Percentiles rank a stretch among this genome's conserved stretches.
Conservation (phyloP, 2,797 vertebrate genomes). For the Bryconaethiops microstoma region DNA sequence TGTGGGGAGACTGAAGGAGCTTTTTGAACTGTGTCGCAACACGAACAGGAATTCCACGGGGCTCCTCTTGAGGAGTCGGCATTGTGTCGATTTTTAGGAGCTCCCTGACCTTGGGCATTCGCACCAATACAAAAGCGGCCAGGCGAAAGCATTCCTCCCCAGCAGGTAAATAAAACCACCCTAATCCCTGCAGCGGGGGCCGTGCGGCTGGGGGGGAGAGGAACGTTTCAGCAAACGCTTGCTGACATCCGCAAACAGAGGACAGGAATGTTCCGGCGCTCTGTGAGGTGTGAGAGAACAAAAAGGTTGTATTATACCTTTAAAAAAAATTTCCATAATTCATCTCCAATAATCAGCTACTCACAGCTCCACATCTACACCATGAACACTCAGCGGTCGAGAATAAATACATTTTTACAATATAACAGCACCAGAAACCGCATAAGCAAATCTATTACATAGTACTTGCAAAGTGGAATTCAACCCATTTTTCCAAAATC, state of each 20-base stretch:
- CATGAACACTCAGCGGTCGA: no score
- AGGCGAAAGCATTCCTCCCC: constrained; percentile 78
- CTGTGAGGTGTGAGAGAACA: constrained; percentile 23
- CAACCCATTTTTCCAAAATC: no score
- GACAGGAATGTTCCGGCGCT: not conserved
- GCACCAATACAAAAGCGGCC: constrained; percentile 78
- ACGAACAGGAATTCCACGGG: constrained; percentile 80
- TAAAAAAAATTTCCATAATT: no score
- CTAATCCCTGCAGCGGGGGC: constrained; percentile 75
- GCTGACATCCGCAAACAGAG: constrained; percentile 78
- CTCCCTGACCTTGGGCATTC: constrained; percentile 80
- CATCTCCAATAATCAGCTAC: no score
- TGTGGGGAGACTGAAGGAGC: constrained; percentile 44
- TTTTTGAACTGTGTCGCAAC: constrained; percentile 79
- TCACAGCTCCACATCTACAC: no score
- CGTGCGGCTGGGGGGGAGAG: constrained; percentile 69
- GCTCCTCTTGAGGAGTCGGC: constrained; percentile 67
- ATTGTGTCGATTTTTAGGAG: constrained; percentile 78
- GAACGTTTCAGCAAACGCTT: constrained; percentile 78
- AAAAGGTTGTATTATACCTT: not conserved
- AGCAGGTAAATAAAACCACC: constrained; percentile 80
- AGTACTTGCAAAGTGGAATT: no score
- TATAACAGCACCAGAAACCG: no score
- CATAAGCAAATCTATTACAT: no score
- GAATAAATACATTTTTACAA: no score